phyloP scores from a whole-genome alignment of 2,113 vertebrate species.

The Eolophus roseicapilla region DNA sequence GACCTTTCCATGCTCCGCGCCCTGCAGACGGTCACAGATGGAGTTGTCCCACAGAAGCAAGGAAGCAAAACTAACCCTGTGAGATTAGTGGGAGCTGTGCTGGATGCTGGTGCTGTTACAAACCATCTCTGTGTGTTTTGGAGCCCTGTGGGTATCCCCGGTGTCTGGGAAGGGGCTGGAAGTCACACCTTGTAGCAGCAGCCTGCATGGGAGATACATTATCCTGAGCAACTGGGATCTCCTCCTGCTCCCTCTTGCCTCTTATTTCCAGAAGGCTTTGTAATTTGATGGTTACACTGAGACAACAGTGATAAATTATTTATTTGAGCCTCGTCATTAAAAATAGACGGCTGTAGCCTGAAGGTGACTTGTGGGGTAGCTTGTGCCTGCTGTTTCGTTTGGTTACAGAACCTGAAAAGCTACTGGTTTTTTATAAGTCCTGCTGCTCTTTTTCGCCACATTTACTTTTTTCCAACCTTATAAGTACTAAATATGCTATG shows the following conservation, averaged over 20 bases:
- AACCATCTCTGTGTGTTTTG: neutral
- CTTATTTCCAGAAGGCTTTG: neutral
- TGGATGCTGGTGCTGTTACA: neutral
- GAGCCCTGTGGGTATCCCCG: neutral
- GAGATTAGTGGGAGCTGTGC: neutral
- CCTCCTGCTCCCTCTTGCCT: neutral
- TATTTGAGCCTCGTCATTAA: neutral
- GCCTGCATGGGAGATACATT: fast-evolving
- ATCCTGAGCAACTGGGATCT: neutral
- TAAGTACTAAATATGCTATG: neutral
- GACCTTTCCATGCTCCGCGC: neutral
- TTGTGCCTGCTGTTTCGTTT: neutral
- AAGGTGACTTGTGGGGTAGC: neutral
- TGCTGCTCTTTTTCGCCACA: neutral
- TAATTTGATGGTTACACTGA: neutral
- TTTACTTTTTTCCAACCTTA: neutral
- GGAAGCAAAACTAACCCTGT: neutral
- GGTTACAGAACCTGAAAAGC: neutral
- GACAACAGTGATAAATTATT: neutral
- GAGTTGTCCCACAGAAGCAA: neutral
- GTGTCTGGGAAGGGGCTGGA: neutral
- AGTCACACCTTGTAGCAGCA: neutral
- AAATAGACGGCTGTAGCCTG: slow-evolving; percentile 6
- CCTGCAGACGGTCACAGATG: fast-evolving
- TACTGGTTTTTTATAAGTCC: neutral